Conservation (phyloP, 2,888 invertebrate species). For the Keiferia lycopersicella region DNA sequence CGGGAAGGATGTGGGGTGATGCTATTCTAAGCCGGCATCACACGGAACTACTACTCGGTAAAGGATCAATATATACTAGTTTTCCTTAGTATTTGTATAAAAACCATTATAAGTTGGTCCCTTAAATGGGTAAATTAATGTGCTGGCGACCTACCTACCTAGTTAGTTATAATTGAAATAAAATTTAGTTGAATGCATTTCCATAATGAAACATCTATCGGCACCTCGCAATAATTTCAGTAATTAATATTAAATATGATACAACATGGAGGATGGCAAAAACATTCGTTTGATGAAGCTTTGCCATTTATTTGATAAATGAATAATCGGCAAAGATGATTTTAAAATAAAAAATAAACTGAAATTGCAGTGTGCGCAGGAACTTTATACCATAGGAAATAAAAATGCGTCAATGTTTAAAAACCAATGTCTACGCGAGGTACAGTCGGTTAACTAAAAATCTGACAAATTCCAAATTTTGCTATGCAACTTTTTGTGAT, state of each 20-base stretch:
- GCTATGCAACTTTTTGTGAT: too few species aligned
- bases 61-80: too few species aligned
- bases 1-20: too few species aligned
- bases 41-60: too few species aligned
- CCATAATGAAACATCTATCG: constrained; percentile 34
- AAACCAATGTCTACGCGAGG: constrained; percentile 46
- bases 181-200: neutral
- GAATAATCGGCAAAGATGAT: constrained; percentile 55
- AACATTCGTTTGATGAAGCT: constrained; percentile 66
- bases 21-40: too few species aligned
- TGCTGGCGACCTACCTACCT: too few species aligned
- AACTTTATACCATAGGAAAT: constrained; percentile 54
- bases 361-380: constrained; percentile 49
- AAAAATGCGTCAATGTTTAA: constrained; percentile 52
- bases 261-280: constrained; percentile 48
- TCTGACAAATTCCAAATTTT: too few species aligned
- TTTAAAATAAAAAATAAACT: constrained; percentile 45
- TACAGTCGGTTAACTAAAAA: constrained; percentile 40
- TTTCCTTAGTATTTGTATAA: too few species aligned
- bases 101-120: too few species aligned
- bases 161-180: constrained; percentile 11
- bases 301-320: constrained; percentile 67
- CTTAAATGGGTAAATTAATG: too few species aligned
- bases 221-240: constrained; percentile 47
- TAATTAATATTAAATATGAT: constrained; percentile 55